phyloP scores from a whole-genome alignment of 2,113 vertebrate species.

The Holacanthus passer region DNA sequence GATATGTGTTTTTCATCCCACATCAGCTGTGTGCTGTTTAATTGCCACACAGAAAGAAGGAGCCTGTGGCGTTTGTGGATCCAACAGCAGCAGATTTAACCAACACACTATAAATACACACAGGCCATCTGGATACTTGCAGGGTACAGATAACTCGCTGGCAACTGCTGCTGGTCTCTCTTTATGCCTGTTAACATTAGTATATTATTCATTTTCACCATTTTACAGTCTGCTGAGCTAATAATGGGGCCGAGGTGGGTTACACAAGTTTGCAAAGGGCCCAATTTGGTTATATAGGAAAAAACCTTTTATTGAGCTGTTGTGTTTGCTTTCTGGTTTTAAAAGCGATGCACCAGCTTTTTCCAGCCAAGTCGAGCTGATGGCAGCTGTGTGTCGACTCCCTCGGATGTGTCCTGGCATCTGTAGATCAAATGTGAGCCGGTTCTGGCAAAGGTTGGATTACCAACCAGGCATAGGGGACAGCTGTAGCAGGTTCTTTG shows the following conservation, averaged over 20 bases:
- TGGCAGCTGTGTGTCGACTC: slow-evolving; percentile 2
- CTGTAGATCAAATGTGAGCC: not conserved
- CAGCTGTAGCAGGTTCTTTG: not conserved
- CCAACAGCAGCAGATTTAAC: slow-evolving; percentile 62
- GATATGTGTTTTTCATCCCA: slow-evolving; percentile 36
- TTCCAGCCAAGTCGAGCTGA: not conserved
- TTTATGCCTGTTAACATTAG: slow-evolving; percentile 41
- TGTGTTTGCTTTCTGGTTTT: slow-evolving; percentile 5
- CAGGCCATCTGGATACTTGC: slow-evolving; percentile 61
- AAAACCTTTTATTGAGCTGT: slow-evolving; percentile 11
- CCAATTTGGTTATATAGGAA: too few relatives aligned
- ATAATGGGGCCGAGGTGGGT: slow-evolving; percentile 8
- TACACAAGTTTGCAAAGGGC: not conserved
- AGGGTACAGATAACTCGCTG: slow-evolving; percentile 58
- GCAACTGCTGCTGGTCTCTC: slow-evolving; percentile 44
- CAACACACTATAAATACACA: slow-evolving; percentile 65
- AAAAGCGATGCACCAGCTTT: not conserved
- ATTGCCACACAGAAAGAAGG: slow-evolving; percentile 40
- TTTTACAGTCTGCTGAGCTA: slow-evolving; percentile 31
- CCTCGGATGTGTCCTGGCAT: not conserved
- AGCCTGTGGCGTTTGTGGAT: slow-evolving; percentile 56
- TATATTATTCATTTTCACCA: slow-evolving; percentile 27
- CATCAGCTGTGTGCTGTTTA: slow-evolving; percentile 51
- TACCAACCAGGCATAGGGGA: not conserved
- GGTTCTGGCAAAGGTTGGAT: not conserved